phyloP scores from a whole-genome alignment of 2,888 invertebrate species.

The Listrodromus nycthemerus region DNA sequence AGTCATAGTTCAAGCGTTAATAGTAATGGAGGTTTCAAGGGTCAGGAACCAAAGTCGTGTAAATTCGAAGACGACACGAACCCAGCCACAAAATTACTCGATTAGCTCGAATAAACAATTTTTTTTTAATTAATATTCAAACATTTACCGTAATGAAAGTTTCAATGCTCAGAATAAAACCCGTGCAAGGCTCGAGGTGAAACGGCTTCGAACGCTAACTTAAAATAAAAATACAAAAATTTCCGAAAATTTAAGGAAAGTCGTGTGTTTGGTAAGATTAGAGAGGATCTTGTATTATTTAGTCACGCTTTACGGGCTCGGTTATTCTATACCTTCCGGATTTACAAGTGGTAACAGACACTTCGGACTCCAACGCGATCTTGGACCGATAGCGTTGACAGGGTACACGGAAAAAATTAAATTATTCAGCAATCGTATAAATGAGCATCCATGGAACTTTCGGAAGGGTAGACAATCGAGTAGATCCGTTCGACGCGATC shows the following conservation, averaged over 20 bases:
- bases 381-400: constrained; percentile 58
- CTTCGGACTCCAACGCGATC: constrained; percentile 8
- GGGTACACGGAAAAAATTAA: constrained; percentile 62
- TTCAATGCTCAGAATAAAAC: background rate
- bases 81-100: background rate
- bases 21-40: too few relatives aligned
- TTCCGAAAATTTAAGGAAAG: background rate
- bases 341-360: constrained; percentile 19
- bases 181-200: background rate
- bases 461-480: constrained; percentile 58
- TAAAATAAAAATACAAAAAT: background rate
- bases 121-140: too few relatives aligned
- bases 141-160: background rate
- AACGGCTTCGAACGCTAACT: too few relatives aligned
- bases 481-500: constrained; percentile 56
- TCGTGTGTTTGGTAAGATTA: background rate
- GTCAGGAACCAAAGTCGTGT: too few relatives aligned
- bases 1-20: too few relatives aligned
- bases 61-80: too few relatives aligned
- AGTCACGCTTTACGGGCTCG: constrained; percentile 20
- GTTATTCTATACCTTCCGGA: background rate
- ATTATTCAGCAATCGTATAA: constrained; percentile 62
- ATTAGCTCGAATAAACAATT: too few relatives aligned
- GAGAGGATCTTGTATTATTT: constrained; percentile 28
- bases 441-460: constrained; percentile 62